These are phyloP conservation scores for Falcaria lacertinaria DNA, from an alignment of 2,888 invertebrate species.

Conservation along the genomic window DNA sequence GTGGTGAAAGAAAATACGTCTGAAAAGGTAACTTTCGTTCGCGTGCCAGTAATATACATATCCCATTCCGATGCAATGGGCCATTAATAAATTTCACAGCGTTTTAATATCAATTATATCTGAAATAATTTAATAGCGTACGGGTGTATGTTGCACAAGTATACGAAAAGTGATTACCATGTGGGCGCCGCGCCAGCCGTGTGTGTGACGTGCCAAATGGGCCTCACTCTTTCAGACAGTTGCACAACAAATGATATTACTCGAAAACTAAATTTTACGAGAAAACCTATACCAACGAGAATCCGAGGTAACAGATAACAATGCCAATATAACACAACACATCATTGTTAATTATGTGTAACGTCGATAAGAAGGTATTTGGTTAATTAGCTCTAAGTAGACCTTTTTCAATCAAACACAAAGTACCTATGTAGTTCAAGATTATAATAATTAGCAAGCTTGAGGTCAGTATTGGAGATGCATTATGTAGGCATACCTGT, in stretches of 20 bases:
- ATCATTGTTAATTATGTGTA: no score
- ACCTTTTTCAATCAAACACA: conserved; percentile 34
- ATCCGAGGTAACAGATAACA: no score
- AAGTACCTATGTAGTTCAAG: conserved; percentile 76
- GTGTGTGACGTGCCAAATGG: conserved; percentile 30
- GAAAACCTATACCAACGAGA: no score
- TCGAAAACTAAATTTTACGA: background rate
- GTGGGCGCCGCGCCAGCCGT: conserved; percentile 35
- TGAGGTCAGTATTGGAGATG: no score
- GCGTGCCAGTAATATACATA: conserved; percentile 39
- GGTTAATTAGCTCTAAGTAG: conserved; percentile 8
- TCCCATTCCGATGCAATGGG: conserved; percentile 34
- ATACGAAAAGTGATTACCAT: conserved; percentile 46
- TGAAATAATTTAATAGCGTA: conserved; percentile 37
- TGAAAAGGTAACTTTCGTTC: conserved; percentile 39
- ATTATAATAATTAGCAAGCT: conserved; percentile 56
- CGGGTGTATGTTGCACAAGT: conserved; percentile 57
- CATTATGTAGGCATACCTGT: no score
- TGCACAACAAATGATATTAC: conserved; percentile 31
- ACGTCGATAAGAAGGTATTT: background rate
- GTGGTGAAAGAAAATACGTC: no score
- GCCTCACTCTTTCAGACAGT: conserved; percentile 31
- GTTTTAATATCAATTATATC: conserved; percentile 29
- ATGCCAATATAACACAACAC: no score
- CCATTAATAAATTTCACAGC: conserved; percentile 48